Percentiles rank a stretch among this genome's conserved stretches.
These are phyloP conservation scores for Drosophila pachea DNA, from an alignment of 1,140 invertebrate species.

Conservation along the genomic window DNA sequence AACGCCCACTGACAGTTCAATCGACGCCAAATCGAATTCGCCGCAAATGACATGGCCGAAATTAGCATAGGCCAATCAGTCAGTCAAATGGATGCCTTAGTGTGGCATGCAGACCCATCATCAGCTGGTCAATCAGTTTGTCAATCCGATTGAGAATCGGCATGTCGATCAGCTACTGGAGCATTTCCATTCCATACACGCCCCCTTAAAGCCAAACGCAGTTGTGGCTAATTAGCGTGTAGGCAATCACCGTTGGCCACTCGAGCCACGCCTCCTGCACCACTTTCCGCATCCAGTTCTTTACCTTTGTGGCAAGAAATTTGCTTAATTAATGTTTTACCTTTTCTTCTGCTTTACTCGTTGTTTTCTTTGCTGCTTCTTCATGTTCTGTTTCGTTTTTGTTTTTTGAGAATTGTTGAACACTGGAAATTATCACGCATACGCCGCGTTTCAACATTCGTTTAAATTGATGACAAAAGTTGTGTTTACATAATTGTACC, in stretches of 20 bases:
- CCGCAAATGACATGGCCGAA: slow-evolving; percentile 41
- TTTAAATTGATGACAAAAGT: slow-evolving; percentile 55
- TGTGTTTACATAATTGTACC: slow-evolving; percentile 22
- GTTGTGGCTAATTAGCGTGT: slow-evolving; percentile 49
- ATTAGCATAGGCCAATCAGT: slow-evolving; percentile 67
- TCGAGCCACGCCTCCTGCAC: background rate
- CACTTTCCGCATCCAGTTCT: background rate
- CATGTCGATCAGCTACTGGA: background rate
- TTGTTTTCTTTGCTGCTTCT: slow-evolving; percentile 5
- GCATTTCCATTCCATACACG: background rate
- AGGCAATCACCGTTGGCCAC: slow-evolving; percentile 48
- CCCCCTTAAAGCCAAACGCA: slow-evolving; percentile 19
- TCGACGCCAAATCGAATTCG: slow-evolving; percentile 34
- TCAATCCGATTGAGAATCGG: slow-evolving; percentile 28
- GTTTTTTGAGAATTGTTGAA: slow-evolving; percentile 32
- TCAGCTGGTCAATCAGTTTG: slow-evolving; percentile 6
- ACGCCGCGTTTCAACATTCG: slow-evolving; percentile 29
- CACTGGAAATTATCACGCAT: slow-evolving; percentile 50
- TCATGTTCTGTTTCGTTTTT: background rate
- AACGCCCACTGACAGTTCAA: slow-evolving; percentile 19
- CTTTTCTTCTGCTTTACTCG: background rate
- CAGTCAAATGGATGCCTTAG: background rate
- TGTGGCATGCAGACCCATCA: background rate
- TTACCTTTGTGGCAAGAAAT: slow-evolving; percentile 30
- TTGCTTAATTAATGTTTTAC: slow-evolving; percentile 50